A percentile compares a stretch with the other conserved stretches of the same genome.
phyloP scores from a whole-genome alignment of 2,797 vertebrate species.

The Acrossocheilus fasciatus region DNA sequence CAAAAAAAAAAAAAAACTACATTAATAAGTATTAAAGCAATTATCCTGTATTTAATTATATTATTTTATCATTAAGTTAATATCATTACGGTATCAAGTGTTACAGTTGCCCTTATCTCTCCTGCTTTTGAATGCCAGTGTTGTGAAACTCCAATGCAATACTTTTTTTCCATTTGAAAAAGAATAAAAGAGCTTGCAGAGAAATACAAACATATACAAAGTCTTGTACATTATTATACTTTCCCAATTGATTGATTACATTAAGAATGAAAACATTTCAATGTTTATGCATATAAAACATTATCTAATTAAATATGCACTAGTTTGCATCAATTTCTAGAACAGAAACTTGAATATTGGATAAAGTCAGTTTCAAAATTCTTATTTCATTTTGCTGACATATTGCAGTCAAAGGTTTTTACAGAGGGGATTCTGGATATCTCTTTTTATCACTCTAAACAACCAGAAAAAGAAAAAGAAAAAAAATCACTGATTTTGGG shows the following conservation, averaged over 20 bases:
- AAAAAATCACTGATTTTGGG: background rate
- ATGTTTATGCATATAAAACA: background rate
- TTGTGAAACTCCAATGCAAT: background rate
- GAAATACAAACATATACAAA: background rate
- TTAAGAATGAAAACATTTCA: background rate
- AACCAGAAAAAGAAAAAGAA: background rate
- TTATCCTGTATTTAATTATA: background rate
- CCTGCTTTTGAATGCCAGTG: background rate
- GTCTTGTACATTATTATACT: background rate
- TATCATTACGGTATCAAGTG: background rate
- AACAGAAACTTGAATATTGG: background rate
- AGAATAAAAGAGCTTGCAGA: background rate
- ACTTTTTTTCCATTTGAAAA: background rate
- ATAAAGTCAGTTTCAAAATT: background rate
- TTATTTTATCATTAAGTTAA: background rate
- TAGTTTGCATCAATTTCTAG: background rate
- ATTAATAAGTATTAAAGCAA: background rate
- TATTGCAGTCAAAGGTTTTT: background rate
- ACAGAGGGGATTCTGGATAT: background rate
- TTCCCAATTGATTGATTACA: background rate
- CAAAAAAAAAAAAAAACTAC: no score
- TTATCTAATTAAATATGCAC: background rate
- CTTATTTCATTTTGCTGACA: background rate
- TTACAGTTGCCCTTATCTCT: background rate
- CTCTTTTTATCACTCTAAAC: background rate